Conservation (phyloP, 2,797 vertebrate species). For the Chrysocyon brachyurus region DNA sequence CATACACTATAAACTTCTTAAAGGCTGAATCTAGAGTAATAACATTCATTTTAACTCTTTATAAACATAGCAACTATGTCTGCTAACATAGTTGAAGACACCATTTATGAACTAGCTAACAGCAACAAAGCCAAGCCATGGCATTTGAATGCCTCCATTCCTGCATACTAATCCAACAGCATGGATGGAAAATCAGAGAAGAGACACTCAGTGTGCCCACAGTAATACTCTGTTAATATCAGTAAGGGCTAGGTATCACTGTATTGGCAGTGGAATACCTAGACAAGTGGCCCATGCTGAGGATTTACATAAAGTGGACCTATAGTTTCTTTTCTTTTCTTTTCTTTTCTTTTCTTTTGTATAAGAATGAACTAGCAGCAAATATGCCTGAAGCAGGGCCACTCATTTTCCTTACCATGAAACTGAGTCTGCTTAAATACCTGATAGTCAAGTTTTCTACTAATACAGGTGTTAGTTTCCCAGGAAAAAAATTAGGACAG, state of each 20-base stretch:
- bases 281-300: neutral
- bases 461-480: neutral
- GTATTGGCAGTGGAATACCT: neutral
- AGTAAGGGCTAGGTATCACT: neutral
- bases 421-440: neutral
- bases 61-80: neutral
- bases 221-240: neutral
- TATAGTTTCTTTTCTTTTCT: neutral
- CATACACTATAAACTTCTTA: neutral
- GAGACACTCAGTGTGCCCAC: neutral
- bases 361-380: neutral
- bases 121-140: neutral
- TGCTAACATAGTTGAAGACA: neutral
- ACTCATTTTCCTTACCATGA: neutral
- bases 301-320: neutral
- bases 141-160: neutral
- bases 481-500: neutral
- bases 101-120: neutral
- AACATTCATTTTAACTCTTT: constrained; percentile 11
- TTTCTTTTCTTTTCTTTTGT: neutral
- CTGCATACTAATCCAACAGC: neutral
- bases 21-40: neutral
- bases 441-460: neutral
- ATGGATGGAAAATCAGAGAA: neutral
- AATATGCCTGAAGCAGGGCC: neutral